Base-by-base conservation (phyloP, 1,140 invertebrate species). In the Ceratoteleas bidentatus region DNA sequence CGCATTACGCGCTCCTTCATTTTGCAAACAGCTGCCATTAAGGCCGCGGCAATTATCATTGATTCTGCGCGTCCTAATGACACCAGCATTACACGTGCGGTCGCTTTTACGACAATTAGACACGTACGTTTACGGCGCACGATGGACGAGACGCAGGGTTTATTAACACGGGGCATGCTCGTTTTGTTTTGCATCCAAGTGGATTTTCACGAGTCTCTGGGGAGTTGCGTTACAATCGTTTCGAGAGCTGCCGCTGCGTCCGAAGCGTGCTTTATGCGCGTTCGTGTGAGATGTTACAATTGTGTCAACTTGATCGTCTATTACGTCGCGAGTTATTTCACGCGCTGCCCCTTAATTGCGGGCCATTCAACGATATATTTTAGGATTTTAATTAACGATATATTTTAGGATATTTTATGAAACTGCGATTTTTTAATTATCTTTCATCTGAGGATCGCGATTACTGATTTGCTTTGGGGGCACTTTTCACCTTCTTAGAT, bases 71-170 rank as follows among this genome's bases (percentile, higher is more conserved):
- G 56, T 56, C 69, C 62, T 73, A 74, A 80, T 80, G 78, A 70
- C 58, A 62, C 70, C 52, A 60, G 54, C 72, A 68, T 75, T 75
- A 74, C 72, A 81, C 72, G 79, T 81, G 79, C 72, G 79, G 79
- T 61, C 54, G 72, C 66, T 69, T 75, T 81, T 81, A 81, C 72
- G 79, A 81, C 72, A 81, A 81, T 81, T 81, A 81, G 79, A 72
- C 72, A 81, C 72, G 79, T 76, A 81, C 61, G 54, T 81, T 81
- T 81, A 81, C 77, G 64, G 64, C 58, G 47, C 47, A 73, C 70
- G 72, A 81, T 70, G 70, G 65, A 81, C 65, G 65, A 60, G 65
- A 47, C 69, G 57, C 53, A 75, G 56, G 65, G 38, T 74, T 81
- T 75, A 81, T 81, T 81, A 75, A 74, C 72, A 75, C 70, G 57